Conservation (phyloP, 2,797 vertebrate genomes). For the Rhinella marina region DNA sequence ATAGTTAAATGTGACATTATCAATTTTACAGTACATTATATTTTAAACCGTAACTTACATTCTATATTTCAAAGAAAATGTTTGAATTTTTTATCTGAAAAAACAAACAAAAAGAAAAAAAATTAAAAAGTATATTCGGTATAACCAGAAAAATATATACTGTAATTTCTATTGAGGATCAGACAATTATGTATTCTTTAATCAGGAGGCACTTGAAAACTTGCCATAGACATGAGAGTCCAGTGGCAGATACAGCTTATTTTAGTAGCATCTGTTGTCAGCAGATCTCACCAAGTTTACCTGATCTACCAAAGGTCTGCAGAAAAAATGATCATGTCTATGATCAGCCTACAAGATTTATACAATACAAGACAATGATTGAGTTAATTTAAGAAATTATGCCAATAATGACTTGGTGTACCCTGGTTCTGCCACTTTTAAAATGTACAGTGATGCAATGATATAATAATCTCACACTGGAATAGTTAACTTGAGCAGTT, state of each 20-base stretch:
- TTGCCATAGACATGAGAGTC: not conserved
- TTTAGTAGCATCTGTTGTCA: not conserved
- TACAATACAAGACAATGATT: not conserved
- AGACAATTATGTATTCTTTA: not conserved
- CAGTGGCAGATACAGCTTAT: no score
- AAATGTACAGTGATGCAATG: not conserved
- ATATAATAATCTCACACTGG: not conserved
- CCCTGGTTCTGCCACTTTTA: not conserved
- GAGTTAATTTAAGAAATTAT: not conserved
- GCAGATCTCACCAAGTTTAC: not conserved
- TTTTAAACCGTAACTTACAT: not conserved
- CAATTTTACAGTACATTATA: not conserved
- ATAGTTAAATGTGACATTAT: not conserved
- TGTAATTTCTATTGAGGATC: not conserved
- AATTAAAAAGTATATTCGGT: not conserved
- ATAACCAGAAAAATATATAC: not conserved
- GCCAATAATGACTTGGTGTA: not conserved
- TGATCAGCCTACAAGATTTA: not conserved
- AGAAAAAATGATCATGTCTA: not conserved
- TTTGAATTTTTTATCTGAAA: not conserved
- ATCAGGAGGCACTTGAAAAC: not conserved
- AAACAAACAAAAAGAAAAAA: not conserved
- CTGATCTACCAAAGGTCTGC: not conserved
- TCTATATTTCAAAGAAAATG: not conserved
- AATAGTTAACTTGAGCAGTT: constrained; percentile 18